Conservation (phyloP, 2,888 invertebrate genomes). For the Acrocyrtus sp. region DNA sequence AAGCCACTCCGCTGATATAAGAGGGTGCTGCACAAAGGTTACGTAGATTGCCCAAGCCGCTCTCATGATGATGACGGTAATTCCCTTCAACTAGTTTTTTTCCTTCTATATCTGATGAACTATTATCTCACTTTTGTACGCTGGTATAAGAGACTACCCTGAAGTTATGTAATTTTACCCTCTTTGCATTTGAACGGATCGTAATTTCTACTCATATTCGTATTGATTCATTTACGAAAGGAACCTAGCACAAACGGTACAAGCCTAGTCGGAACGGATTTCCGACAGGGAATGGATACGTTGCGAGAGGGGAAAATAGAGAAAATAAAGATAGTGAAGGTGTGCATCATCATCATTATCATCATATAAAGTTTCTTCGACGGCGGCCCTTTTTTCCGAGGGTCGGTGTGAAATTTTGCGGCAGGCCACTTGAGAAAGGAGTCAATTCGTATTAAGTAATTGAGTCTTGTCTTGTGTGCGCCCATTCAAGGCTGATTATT, state of each 20-base stretch:
- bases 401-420: conserved; percentile 49
- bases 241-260: no score
- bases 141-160: conserved; percentile 27
- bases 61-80: no score
- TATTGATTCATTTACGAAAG: conserved; percentile 18
- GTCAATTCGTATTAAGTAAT: conserved; percentile 41
- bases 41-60: no score
- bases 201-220: background rate
- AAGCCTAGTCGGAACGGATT: no score
- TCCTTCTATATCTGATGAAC: conserved; percentile 30
- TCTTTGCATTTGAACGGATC: conserved; percentile 10
- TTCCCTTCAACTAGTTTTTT: background rate
- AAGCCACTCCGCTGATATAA: no score
- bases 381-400: conserved; percentile 39
- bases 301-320: conserved; percentile 20
- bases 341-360: conserved; percentile 20
- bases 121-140: conserved; percentile 32
- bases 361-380: conserved; percentile 5
- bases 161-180: conserved; percentile 25
- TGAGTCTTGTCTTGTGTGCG: conserved; percentile 36
- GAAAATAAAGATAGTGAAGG: conserved; percentile 38
- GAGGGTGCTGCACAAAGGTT: conserved; percentile 19
- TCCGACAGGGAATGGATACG: background rate
- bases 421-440: conserved; percentile 41
- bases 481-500: conserved; percentile 2